Evolutionary conservation across 2,888 invertebrate genomes (phyloP).

Genomic region (Capitulum mitella): DNA sequence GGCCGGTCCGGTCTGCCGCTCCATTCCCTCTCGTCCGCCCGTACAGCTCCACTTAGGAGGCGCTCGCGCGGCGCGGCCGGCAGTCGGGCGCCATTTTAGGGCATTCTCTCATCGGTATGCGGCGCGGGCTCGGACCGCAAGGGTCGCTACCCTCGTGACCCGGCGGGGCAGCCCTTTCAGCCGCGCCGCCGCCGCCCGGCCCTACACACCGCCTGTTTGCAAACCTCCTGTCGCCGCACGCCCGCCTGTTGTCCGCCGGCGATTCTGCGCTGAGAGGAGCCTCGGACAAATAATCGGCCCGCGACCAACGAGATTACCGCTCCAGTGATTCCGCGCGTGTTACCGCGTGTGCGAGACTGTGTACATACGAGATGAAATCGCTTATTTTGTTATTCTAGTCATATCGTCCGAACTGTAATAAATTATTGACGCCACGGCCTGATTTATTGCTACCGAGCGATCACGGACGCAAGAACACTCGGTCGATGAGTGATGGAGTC

Average conservation of each 20-base stretch:
- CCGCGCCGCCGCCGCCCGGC: too few species aligned
- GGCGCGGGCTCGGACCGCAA: background rate
- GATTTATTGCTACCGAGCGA: background rate
- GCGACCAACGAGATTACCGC: background rate
- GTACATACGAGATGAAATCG: background rate
- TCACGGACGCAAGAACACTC: background rate
- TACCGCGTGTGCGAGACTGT: background rate
- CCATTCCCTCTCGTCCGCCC: too few species aligned
- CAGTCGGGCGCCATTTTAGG: background rate
- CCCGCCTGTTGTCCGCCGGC: too few species aligned
- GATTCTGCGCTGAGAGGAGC: too few species aligned
- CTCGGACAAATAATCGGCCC: too few species aligned
- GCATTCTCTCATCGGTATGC: constrained; percentile 21
- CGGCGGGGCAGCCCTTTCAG: background rate
- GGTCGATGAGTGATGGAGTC: background rate
- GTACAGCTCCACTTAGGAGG: background rate
- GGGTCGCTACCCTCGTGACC: background rate
- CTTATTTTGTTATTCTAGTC: constrained; percentile 25
- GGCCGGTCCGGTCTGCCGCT: too few species aligned
- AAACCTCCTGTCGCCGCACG: too few species aligned
- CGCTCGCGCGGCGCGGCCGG: background rate
- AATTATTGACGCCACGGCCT: background rate
- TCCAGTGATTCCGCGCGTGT: background rate
- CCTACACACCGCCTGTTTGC: too few species aligned
- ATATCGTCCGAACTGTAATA: constrained; percentile 13